Evolutionary conservation across 2,797 vertebrate species (phyloP).

Genomic region (Cuculus canorus): DNA sequence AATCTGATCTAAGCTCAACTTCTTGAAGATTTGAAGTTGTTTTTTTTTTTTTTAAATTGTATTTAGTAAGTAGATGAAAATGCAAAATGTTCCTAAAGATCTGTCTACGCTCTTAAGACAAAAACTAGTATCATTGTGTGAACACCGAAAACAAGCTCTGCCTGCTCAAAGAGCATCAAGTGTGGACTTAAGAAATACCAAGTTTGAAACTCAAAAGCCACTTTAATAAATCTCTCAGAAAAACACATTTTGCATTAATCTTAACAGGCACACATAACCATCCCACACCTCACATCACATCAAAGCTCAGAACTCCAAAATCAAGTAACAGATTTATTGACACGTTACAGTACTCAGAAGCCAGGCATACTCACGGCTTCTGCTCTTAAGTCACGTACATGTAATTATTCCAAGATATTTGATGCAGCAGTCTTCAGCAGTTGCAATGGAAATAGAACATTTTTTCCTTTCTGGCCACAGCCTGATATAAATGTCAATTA

Average conservation of each 20-base stretch:
- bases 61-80: not conserved
- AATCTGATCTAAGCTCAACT: not conserved
- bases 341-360: constrained; percentile 68
- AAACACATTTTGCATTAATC: fast-evolving
- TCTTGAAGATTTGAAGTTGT: not conserved
- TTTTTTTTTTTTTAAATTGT: no score
- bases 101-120: not conserved
- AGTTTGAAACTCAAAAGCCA: not conserved
- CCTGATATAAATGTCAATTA: constrained; percentile 13
- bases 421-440: not conserved
- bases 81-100: not conserved
- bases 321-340: constrained; percentile 77
- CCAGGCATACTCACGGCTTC: constrained; percentile 58
- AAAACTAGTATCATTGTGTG: not conserved
- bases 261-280: not conserved
- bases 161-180: not conserved
- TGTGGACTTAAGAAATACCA: not conserved
- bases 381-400: constrained; percentile 45
- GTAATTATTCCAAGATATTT: constrained; percentile 58
- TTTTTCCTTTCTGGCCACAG: constrained; percentile 20
- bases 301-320: constrained; percentile 36
- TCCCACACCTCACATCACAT: not conserved
- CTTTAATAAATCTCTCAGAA: not conserved
- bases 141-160: not conserved
- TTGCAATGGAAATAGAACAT: not conserved